These are phyloP conservation scores for Drosophila demipolita DNA, from an alignment of 2,888 invertebrate species.

Conservation along the genomic window DNA sequence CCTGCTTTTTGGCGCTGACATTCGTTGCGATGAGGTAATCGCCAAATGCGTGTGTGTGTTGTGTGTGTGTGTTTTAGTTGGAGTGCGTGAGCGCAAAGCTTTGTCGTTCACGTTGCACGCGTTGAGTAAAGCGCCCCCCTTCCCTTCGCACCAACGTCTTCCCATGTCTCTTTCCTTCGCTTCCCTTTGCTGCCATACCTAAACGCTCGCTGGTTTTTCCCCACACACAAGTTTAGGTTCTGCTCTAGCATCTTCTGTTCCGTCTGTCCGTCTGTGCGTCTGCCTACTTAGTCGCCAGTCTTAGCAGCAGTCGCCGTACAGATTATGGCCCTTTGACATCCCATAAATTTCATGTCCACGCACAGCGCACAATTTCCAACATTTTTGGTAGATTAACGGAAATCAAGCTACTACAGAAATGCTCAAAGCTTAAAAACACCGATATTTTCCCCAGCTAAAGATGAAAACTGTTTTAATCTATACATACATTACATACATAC, in stretches of 20 bases:
- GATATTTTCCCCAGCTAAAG: slow-evolving; percentile 29
- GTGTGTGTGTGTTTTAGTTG: slow-evolving; percentile 24
- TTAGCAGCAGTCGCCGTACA: slow-evolving; percentile 45
- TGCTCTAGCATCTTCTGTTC: slow-evolving; percentile 11
- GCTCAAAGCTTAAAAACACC: slow-evolving; percentile 7
- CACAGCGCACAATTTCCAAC: slow-evolving; percentile 53
- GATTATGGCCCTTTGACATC: slow-evolving; percentile 82
- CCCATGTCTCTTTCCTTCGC: not conserved
- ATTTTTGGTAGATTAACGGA: slow-evolving; percentile 54
- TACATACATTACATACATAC: not conserved
- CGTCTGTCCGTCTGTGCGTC: slow-evolving; percentile 16
- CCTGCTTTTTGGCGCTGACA: slow-evolving; percentile 58
- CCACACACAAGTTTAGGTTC: slow-evolving; percentile 33
- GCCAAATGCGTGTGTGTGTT: slow-evolving; percentile 53
- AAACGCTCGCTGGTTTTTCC: slow-evolving; percentile 31
- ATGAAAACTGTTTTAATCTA: not conserved
- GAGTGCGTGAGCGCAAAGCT: slow-evolving; percentile 66
- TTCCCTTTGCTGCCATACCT: not conserved
- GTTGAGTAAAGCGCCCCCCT: slow-evolving; percentile 25
- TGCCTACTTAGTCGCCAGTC: slow-evolving; percentile 31
- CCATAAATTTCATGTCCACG: slow-evolving; percentile 75
- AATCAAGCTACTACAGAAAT: slow-evolving; percentile 25
- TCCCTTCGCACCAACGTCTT: not conserved
- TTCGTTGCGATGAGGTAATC: slow-evolving; percentile 78
- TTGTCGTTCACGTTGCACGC: slow-evolving; percentile 69